Percentiles rank a stretch among this genome's conserved stretches.
Conservation (phyloP, 2,888 invertebrate genomes). For the Anarsia innoxiella region DNA sequence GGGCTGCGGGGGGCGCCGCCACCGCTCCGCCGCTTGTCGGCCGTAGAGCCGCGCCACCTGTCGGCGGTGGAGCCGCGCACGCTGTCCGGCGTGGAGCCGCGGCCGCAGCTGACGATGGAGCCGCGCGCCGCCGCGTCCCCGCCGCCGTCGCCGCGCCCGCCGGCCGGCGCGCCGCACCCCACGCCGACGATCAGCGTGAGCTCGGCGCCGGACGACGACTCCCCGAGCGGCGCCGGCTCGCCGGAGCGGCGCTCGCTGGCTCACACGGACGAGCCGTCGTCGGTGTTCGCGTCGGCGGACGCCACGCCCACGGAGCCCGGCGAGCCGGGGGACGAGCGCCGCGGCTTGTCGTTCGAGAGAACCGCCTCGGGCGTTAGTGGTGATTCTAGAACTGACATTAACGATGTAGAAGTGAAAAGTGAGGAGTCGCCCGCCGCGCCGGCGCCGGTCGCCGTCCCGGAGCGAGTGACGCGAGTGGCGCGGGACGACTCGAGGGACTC, state of each 20-base stretch:
- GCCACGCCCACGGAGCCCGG: slow-evolving; percentile 54
- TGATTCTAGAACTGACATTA: slow-evolving; percentile 29
- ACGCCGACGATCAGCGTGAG: slow-evolving; percentile 80
- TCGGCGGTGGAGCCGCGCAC: slow-evolving; percentile 67
- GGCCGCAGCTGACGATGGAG: slow-evolving; percentile 45
- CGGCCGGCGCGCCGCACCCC: slow-evolving; percentile 30
- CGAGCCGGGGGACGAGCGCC: slow-evolving; percentile 23
- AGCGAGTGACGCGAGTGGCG: slow-evolving; percentile 16
- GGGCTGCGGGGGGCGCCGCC: slow-evolving; percentile 71
- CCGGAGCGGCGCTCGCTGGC: slow-evolving; percentile 53
- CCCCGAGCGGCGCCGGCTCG: slow-evolving; percentile 40
- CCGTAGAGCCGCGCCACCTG: slow-evolving; percentile 75
- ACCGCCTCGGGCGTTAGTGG: slow-evolving; percentile 22
- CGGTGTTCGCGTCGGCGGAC: slow-evolving; percentile 63
- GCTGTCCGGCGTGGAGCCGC: too few species aligned
- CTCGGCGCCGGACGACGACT: slow-evolving; percentile 65
- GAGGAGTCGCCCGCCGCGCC: slow-evolving; percentile 15
- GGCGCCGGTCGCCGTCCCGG: slow-evolving; percentile 18
- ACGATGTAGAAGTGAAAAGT: slow-evolving; percentile 27
- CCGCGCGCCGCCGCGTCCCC: slow-evolving; percentile 36
- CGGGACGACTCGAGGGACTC: slow-evolving; percentile 33
- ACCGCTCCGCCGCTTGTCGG: slow-evolving; percentile 59
- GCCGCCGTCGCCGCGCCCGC: slow-evolving; percentile 32
- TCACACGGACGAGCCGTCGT: slow-evolving; percentile 60
- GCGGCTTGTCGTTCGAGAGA: slow-evolving; percentile 15